Evolutionary conservation across 2,888 invertebrate species (phyloP).

Genomic region (Phoenoteleia sp.): DNA sequence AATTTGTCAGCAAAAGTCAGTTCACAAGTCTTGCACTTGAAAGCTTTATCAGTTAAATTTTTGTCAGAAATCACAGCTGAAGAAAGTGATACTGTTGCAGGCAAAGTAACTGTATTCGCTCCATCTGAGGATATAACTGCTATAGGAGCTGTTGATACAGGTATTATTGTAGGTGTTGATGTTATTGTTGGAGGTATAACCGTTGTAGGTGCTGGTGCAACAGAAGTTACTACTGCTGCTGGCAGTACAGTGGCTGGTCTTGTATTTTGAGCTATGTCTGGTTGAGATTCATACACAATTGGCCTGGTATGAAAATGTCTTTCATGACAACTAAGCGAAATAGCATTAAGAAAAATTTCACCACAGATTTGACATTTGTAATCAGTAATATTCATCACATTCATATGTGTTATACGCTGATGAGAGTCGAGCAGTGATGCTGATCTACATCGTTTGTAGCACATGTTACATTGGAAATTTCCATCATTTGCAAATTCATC

Average conservation of each 20-base stretch:
- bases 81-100: neutral
- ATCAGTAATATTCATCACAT: neutral
- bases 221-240: too few relatives aligned
- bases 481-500: constrained; percentile 68
- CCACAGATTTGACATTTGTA: constrained; percentile 61
- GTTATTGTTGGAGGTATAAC: neutral
- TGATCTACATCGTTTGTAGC: constrained; percentile 56
- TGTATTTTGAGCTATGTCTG: neutral
- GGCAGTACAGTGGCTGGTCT: neutral
- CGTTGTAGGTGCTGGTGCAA: too few relatives aligned
- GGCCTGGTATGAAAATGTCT: constrained; percentile 49
- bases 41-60: neutral
- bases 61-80: neutral
- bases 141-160: neutral
- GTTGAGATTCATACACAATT: neutral
- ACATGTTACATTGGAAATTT: constrained; percentile 62
- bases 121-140: neutral
- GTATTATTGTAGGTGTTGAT: neutral
- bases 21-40: constrained; percentile 41
- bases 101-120: too few relatives aligned
- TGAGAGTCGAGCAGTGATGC: constrained; percentile 39
- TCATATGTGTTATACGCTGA: constrained; percentile 45
- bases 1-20: constrained; percentile 39
- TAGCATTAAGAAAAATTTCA: constrained; percentile 47
- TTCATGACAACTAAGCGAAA: constrained; percentile 49